Percentiles rank a stretch among this genome's conserved stretches.
Evolutionary conservation across 1,140 invertebrate species (phyloP).

Genomic region (Solenopsis fugax): DNA sequence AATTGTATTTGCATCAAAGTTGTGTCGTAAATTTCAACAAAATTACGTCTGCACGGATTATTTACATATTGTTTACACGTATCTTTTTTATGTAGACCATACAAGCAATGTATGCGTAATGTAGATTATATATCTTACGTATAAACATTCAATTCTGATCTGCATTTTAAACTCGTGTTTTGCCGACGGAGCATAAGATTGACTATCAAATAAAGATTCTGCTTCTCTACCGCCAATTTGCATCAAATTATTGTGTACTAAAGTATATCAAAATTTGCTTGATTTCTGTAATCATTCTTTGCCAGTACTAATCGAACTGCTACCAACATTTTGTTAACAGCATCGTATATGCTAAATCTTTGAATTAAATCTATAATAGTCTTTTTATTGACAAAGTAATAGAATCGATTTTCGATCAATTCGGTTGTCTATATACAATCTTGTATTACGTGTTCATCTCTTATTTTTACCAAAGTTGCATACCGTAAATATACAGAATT

Average conservation of each 20-base stretch:
- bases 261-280: background rate
- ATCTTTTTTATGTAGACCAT: no score
- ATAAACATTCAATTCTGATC: no score
- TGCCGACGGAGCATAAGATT: background rate
- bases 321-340: background rate
- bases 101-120: no score
- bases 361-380: background rate
- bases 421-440: background rate
- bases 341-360: background rate
- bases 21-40: no score
- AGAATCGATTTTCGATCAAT: background rate
- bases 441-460: background rate
- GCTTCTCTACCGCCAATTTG: background rate
- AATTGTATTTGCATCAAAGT: background rate
- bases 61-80: no score
- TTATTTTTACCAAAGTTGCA: constrained; percentile 2
- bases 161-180: background rate
- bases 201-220: no score
- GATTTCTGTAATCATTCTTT: background rate
- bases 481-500: background rate
- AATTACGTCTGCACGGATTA: background rate
- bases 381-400: background rate
- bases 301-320: no score
- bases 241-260: background rate
- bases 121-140: no score